These are phyloP conservation scores for Callipepla californica DNA, from an alignment of 2,113 vertebrate genomes.

Conservation along the genomic window DNA sequence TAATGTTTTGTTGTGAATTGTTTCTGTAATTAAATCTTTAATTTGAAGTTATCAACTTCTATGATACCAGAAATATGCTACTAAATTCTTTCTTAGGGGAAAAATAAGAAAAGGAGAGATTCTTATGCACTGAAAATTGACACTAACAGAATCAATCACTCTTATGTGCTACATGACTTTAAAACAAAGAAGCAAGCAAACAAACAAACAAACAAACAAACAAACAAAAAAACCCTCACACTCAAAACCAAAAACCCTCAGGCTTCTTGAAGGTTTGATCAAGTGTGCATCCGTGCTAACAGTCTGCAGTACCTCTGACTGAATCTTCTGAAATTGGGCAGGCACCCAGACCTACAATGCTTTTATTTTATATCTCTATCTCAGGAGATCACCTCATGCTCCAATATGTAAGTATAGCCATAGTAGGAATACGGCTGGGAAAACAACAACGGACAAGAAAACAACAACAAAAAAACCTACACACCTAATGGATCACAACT, in stretches of 20 bases:
- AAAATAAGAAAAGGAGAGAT: too few species aligned
- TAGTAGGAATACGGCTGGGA: background rate
- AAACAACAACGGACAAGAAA: background rate
- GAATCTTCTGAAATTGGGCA: background rate
- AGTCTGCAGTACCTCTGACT: fast-evolving
- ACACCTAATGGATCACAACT: fast-evolving
- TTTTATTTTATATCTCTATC: background rate
- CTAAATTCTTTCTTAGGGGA: background rate
- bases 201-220: background rate
- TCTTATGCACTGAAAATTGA: fast-evolving
- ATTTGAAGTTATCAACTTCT: background rate
- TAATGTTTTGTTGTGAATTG: background rate
- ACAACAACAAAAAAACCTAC: background rate
- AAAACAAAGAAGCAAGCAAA: background rate
- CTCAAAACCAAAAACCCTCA: fast-evolving
- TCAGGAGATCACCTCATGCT: background rate
- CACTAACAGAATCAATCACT: background rate
- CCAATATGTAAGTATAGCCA: fast-evolving
- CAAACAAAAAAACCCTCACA: too few species aligned
- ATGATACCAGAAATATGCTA: background rate
- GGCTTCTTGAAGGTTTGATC: background rate
- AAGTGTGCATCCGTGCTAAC: background rate
- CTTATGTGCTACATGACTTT: background rate
- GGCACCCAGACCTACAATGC: background rate
- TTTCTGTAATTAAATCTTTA: background rate